These are phyloP conservation scores for Acleris holmiana DNA, from an alignment of 2,888 invertebrate species.

Conservation along the genomic window DNA sequence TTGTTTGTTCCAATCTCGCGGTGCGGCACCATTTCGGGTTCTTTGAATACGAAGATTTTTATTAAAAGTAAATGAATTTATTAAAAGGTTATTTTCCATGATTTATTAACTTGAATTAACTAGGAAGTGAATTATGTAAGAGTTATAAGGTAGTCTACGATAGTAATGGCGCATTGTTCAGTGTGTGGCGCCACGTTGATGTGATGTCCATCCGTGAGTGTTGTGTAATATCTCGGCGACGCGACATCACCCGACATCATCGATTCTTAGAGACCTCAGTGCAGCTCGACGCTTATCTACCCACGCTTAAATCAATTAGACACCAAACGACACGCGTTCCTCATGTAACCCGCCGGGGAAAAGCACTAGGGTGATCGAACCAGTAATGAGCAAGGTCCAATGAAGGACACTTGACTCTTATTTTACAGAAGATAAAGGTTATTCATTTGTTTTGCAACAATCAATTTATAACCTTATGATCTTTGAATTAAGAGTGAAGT, in stretches of 20 bases:
- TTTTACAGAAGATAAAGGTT: too few species aligned
- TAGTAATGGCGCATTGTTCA: slow-evolving; percentile 59
- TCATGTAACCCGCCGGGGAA: background rate
- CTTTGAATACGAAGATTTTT: too few species aligned
- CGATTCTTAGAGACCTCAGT: slow-evolving; percentile 17
- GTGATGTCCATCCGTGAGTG: slow-evolving; percentile 21
- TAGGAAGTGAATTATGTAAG: background rate
- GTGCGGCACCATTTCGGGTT: too few species aligned
- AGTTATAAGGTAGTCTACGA: slow-evolving; percentile 8
- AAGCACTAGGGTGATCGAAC: too few species aligned
- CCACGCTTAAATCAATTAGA: slow-evolving; percentile 19
- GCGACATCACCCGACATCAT: slow-evolving; percentile 30
- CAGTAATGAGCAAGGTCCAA: too few species aligned
- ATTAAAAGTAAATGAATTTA: too few species aligned
- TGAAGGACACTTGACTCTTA: too few species aligned
- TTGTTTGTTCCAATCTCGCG: too few species aligned
- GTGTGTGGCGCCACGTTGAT: slow-evolving; percentile 49
- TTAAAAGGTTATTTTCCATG: too few species aligned
- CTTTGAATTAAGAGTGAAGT: too few species aligned
- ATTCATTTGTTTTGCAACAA: too few species aligned
- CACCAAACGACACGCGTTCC: background rate
- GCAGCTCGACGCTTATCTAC: slow-evolving; percentile 7
- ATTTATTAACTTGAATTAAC: background rate
- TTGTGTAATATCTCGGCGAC: slow-evolving; percentile 29
- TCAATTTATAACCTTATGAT: too few species aligned